Evolutionary conservation across 2,888 invertebrate genomes (phyloP), one percentile per base, ranked within the genome.

Genomic region (Seira sanloemensis): DNA sequence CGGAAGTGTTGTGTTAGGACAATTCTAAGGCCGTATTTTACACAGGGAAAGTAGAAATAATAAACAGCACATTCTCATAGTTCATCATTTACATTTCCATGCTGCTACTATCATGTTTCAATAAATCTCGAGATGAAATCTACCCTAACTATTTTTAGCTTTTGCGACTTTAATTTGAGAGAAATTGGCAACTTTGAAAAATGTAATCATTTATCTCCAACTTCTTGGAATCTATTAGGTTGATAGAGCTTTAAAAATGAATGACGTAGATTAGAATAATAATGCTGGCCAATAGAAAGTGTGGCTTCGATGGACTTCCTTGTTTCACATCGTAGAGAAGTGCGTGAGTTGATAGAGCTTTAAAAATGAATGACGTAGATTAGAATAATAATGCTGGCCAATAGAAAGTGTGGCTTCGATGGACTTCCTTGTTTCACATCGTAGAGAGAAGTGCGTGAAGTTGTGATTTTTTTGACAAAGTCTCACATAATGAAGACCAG

Each of bases 141-240:
- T n/a, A n/a, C n/a, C 62, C 18, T 19, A 62, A 79, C 79, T 79
- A 79, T 79, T 79, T 79, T 79, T 79, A 79, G 79, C 66, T 73
- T 79, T 79, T 71, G 69, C 58, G 65, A 37, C 54, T 54, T 66
- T 62, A n/a, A n/a, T n/a, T n/a, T 37, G 9, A 24, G 72, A 65
- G 26, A 72, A 72, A 62, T 78, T 78, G 78, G 78, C 65, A 16
- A 71, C 19, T 77, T 65, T 19, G 46, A 58, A 27, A 46, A 68
- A 2, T 27, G n/a, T 18, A 1, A 23, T 23, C 1, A 1, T 21
- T 1, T 74, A n/a, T n/a, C n/a, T n/a, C 24, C 26, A n/a, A 27
- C 21, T 65, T 27, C 54, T 54, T 54, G 62, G 23, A 37, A 65
- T 54, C 18, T 25, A 4, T 25, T 21, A 23, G 18, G 23, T n/a